A percentile compares a stretch with the other conserved stretches of the same genome.
Conservation (phyloP, 2,113 vertebrate species). For the Guaruba guarouba region DNA sequence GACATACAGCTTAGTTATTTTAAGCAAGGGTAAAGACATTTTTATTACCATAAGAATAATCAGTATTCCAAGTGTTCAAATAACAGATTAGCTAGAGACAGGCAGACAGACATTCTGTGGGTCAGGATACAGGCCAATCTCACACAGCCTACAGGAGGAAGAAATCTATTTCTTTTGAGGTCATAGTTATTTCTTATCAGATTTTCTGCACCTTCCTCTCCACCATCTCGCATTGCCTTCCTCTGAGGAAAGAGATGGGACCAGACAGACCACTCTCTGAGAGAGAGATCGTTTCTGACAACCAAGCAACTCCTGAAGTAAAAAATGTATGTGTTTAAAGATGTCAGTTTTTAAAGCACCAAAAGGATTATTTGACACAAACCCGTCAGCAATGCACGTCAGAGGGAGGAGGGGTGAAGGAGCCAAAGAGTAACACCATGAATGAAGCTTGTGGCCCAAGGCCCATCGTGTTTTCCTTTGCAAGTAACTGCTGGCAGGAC, state of each 20-base stretch:
- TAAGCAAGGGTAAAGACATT: not conserved
- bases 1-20: not conserved
- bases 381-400: rapidly evolving
- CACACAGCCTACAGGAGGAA: not conserved
- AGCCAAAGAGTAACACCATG: not conserved
- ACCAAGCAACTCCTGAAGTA: not conserved
- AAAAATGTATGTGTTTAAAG: rapidly evolving
- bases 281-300: not conserved
- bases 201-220: not conserved
- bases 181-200: conserved; percentile 13
- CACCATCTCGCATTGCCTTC: not conserved
- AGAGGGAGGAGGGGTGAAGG: not conserved
- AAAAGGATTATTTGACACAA: not conserved
- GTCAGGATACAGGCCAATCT: not conserved
- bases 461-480: not conserved
- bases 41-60: not conserved
- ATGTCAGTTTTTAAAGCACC: rapidly evolving
- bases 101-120: not conserved
- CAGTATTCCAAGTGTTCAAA: not conserved
- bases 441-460: rapidly evolving
- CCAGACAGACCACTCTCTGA: not conserved
- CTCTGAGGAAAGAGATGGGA: not conserved
- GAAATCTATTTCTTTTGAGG: not conserved
- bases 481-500: not conserved
- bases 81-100: not conserved